Percentiles rank a stretch among this genome's conserved stretches.
phyloP scores from a whole-genome alignment of 2,113 vertebrate genomes.

The Chelonoidis abingdonii region DNA sequence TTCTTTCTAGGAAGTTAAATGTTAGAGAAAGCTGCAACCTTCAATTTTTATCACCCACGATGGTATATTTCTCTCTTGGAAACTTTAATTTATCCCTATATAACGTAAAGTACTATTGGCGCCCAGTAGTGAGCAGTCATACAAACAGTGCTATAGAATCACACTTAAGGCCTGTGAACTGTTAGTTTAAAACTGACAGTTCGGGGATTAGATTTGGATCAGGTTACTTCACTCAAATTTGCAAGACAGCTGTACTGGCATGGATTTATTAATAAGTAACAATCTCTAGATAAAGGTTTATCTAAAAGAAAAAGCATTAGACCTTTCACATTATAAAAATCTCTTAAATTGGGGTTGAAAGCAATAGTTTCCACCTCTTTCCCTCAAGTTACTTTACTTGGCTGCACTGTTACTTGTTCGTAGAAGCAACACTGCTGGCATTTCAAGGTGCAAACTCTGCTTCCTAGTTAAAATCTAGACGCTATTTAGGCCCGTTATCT shows the following conservation, averaged over 20 bases:
- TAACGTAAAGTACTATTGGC: neutral
- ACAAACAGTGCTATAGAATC: neutral
- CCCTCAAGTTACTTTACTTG: neutral
- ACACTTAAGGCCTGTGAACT: neutral
- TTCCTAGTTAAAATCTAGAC: neutral
- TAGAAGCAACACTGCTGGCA: neutral
- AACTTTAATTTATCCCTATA: neutral
- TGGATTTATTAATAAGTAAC: neutral
- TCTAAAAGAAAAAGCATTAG: neutral
- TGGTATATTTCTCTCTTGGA: neutral
- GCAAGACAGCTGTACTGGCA: neutral
- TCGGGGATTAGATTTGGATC: neutral
- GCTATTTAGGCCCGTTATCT: neutral
- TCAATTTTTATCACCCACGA: neutral
- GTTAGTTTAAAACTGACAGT: neutral
- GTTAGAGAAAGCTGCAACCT: neutral
- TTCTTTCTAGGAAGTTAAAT: neutral
- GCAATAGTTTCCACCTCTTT: neutral
- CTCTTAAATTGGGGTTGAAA: neutral
- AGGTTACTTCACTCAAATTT: neutral
- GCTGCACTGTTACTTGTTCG: neutral
- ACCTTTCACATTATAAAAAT: neutral
- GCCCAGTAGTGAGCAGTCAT: neutral
- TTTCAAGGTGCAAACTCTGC: neutral
- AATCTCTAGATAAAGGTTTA: fast-evolving